phyloP scores from a whole-genome alignment of 2,113 vertebrate genomes.

The Tiliqua scincoides region DNA sequence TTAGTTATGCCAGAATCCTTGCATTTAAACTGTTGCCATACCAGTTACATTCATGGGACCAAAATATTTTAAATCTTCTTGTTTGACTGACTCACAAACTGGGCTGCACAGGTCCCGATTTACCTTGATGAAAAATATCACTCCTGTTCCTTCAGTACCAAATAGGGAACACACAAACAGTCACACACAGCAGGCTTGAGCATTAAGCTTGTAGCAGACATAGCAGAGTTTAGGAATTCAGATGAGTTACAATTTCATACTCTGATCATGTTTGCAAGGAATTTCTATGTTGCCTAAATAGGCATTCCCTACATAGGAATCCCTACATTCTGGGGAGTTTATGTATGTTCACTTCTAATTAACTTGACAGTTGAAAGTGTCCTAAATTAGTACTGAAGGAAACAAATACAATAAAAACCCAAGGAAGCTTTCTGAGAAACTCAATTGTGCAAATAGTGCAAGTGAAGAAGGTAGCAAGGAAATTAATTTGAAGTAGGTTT shows the following conservation, averaged over 20 bases:
- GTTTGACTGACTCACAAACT: neutral
- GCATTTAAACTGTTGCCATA: neutral
- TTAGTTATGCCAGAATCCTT: neutral
- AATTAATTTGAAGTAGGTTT: neutral
- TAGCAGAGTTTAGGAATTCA: neutral
- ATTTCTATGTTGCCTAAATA: neutral
- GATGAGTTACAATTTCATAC: neutral
- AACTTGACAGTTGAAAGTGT: neutral
- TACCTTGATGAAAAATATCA: neutral
- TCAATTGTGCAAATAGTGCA: too few relatives aligned
- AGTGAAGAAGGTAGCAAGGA: neutral
- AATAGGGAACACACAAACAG: neutral
- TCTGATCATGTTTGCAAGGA: neutral
- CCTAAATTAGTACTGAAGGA: neutral
- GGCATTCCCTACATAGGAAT: too few relatives aligned
- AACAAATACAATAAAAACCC: too few relatives aligned
- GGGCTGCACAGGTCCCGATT: neutral
- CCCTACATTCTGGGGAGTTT: neutral
- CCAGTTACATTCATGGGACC: neutral
- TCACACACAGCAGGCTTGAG: neutral
- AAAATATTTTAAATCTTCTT: neutral
- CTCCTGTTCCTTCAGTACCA: neutral
- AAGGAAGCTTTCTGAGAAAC: too few relatives aligned
- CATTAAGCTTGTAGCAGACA: rapidly evolving
- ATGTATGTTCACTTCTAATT: neutral